These are phyloP conservation scores for Plagiodera versicolora DNA, from an alignment of 2,888 invertebrate genomes.

Conservation along the genomic window DNA sequence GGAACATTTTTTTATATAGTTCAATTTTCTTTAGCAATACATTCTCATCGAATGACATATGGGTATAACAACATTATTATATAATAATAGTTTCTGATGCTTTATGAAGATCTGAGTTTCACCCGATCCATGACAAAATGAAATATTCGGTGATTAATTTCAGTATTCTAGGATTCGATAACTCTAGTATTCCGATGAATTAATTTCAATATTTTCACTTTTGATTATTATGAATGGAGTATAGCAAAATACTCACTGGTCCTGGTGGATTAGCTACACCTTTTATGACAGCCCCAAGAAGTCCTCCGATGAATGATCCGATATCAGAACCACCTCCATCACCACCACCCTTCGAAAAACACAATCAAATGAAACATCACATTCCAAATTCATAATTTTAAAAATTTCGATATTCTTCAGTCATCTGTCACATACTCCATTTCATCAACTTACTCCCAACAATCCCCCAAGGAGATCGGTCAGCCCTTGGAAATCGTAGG, in stretches of 20 bases:
- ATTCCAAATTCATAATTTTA: background rate
- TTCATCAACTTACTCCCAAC: conserved; percentile 48
- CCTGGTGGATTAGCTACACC: conserved; percentile 53
- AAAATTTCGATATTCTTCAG: background rate
- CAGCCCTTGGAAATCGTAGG: conserved; percentile 51
- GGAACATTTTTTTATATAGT: no score
- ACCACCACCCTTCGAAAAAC: conserved; percentile 46
- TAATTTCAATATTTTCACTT: no score
- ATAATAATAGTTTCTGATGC: no score
- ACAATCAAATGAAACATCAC: background rate
- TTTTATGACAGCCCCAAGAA: conserved; percentile 51
- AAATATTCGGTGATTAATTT: no score
- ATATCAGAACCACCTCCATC: conserved; percentile 54
- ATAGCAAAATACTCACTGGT: conserved; percentile 42
- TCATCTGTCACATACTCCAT: background rate
- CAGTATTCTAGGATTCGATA: no score
- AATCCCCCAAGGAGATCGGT: conserved; percentile 51
- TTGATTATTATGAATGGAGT: no score
- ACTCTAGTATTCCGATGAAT: no score
- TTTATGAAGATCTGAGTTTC: no score
- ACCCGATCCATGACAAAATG: no score
- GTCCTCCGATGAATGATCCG: conserved; percentile 53
- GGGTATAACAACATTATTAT: no score
- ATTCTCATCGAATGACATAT: no score
- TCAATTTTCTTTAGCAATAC: no score